phyloP scores from a whole-genome alignment of 2,888 invertebrate species.

The Tricholauxania praeusta region DNA sequence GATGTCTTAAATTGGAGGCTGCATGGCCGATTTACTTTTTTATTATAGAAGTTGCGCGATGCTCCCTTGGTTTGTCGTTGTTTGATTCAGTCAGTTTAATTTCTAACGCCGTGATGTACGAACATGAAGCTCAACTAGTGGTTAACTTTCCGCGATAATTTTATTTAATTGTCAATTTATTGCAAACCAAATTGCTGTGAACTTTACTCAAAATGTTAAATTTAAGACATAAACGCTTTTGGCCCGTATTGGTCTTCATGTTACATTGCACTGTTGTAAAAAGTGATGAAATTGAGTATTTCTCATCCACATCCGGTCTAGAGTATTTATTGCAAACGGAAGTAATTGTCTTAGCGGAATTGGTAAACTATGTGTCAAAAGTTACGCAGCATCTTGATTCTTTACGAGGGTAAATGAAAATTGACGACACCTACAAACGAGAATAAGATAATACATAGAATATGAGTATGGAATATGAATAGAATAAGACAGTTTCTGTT shows the following conservation, averaged over 20 bases:
- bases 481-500: too few relatives aligned
- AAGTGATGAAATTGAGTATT: constrained; percentile 53
- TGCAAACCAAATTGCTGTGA: neutral
- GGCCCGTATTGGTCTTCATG: neutral
- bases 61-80: neutral
- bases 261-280: neutral
- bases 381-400: constrained; percentile 55
- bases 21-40: neutral
- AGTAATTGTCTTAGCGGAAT: constrained; percentile 53
- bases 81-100: constrained; percentile 33
- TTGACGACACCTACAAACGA: neutral
- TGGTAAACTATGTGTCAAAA: constrained; percentile 58
- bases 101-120: constrained; percentile 31
- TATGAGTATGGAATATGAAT: too few relatives aligned
- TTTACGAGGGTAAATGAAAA: constrained; percentile 53
- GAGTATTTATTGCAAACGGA: constrained; percentile 60
- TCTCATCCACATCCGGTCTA: constrained; percentile 58
- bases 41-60: too few relatives aligned
- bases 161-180: neutral
- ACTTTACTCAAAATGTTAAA: neutral
- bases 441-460: too few relatives aligned
- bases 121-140: neutral
- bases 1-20: neutral
- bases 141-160: neutral
- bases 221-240: neutral